Evolutionary conservation across 2,797 vertebrate species (phyloP), one percentile per base, ranked within the genome.

Genomic region (Myotis myotis): DNA sequence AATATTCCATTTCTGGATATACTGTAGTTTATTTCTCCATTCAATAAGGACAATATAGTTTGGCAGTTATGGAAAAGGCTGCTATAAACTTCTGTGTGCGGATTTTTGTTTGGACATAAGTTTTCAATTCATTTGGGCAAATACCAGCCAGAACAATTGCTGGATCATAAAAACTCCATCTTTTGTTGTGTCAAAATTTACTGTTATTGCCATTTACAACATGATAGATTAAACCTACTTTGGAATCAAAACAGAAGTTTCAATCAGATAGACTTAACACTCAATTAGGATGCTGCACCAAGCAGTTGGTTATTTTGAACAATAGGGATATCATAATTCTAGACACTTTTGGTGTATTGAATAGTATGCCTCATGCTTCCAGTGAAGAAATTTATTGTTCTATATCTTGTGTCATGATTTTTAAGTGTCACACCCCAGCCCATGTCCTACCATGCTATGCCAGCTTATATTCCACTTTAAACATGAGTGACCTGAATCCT

Each of bases 141-240:
- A 72, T 70, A 53, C 41, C 28, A 75, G 28, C 11, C 33, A 89
- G 3, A 41, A 30, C 10, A 70, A 22, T 85, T 84, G 22, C 8
- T 93, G 44, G 15, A 47, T 88, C 28, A 16, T 38, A 78, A 91
- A 94, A 96, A 25, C 8, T 87, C 28, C 20, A 64, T 71, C 87
- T 94, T 87, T 82, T 49, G 6, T 85, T 74, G 41, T 76, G 68
- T 91, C 41, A 92, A 53, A 91, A 70, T 47, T 85, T 36, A 68
- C 22, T 81, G 53, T 47, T 28, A 87, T 33, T 28, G 33, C 33
- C 64, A 78, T 87, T 95, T 92, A 70, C 25, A 72, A 53, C 80
- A 44, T 78, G 47, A 68, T 25, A 81, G 25, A 84, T 53, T 84
- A 93, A 80, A 66, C 87, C 25, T 25, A 87, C n/a, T 71, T 44